Conservation (phyloP, 1,140 invertebrate species). For the Streblospio benedicti region DNA sequence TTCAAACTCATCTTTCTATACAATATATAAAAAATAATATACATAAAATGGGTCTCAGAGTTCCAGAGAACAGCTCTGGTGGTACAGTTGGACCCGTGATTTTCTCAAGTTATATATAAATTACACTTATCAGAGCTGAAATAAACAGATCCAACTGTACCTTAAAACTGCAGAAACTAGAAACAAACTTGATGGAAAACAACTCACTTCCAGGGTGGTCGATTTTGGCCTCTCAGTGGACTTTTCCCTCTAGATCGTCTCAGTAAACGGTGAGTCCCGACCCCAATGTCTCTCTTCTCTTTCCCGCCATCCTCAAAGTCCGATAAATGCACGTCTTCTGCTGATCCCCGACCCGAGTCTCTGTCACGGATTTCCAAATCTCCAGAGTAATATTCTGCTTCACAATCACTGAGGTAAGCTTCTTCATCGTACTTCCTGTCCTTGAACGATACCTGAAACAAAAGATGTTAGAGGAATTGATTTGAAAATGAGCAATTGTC, state of each 20-base stretch:
- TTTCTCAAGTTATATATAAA: too few species aligned
- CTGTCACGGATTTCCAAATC: background rate
- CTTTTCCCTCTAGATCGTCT: too few species aligned
- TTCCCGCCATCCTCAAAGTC: constrained; percentile 10
- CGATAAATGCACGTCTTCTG: constrained; percentile 4
- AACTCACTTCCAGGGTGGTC: constrained; percentile 27
- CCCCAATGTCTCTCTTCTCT: constrained; percentile 15
- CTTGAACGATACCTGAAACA: too few species aligned
- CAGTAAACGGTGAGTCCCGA: constrained; percentile 28
- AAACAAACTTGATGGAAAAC: background rate
- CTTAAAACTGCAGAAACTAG: background rate
- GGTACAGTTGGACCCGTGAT: too few species aligned
- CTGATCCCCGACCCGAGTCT: background rate
- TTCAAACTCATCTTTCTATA: too few species aligned
- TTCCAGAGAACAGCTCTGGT: too few species aligned
- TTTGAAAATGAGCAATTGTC: too few species aligned
- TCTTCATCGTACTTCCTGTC: constrained; percentile 3
- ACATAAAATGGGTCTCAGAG: too few species aligned
- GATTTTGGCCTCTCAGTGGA: constrained; percentile 6
- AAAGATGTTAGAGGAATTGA: background rate
- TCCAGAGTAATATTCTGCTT: background rate
- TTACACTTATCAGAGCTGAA: too few species aligned
- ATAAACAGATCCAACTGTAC: too few species aligned
- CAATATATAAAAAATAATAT: too few species aligned
- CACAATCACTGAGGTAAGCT: background rate